phyloP scores from a whole-genome alignment of 2,888 invertebrate species.

The Brachypterus glaber region DNA sequence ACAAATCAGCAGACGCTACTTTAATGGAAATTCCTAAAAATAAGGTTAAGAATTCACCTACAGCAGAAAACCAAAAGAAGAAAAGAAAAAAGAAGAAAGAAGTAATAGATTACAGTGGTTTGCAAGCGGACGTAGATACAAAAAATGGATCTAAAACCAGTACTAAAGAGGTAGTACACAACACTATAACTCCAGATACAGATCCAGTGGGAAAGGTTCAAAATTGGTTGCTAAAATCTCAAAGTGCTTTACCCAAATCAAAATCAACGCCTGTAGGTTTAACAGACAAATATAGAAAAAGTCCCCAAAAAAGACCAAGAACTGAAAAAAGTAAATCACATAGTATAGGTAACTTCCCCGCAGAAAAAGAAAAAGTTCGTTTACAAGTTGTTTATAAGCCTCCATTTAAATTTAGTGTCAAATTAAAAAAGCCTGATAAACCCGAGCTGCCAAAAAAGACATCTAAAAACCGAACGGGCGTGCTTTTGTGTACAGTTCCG shows the following conservation, averaged over 20 bases:
- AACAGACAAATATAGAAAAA: constrained; percentile 47
- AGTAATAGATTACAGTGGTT: constrained; percentile 69
- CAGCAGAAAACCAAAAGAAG: constrained; percentile 35
- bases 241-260: constrained; percentile 64
- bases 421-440: constrained; percentile 63
- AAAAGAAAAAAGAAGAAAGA: constrained; percentile 59
- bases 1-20: constrained; percentile 38
- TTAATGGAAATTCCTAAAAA: constrained; percentile 37
- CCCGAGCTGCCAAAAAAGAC: constrained; percentile 17
- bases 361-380: constrained; percentile 55
- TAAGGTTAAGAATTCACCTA: constrained; percentile 38
- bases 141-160: constrained; percentile 43
- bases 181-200: constrained; percentile 36
- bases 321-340: constrained; percentile 50
- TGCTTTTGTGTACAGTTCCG: constrained; percentile 40
- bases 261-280: constrained; percentile 75
- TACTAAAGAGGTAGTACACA: constrained; percentile 44
- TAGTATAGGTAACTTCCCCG: constrained; percentile 61
- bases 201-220: constrained; percentile 71
- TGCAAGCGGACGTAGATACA: constrained; percentile 49
- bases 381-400: constrained; percentile 81
- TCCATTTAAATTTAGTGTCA: constrained; percentile 77
- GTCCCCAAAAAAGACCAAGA: constrained; percentile 42
- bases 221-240: constrained; percentile 72
- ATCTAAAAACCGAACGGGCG: constrained; percentile 39